These are phyloP conservation scores for Caenorhabditis sp. DNA, from an alignment of 2,888 invertebrate species.

Conservation along the genomic window DNA sequence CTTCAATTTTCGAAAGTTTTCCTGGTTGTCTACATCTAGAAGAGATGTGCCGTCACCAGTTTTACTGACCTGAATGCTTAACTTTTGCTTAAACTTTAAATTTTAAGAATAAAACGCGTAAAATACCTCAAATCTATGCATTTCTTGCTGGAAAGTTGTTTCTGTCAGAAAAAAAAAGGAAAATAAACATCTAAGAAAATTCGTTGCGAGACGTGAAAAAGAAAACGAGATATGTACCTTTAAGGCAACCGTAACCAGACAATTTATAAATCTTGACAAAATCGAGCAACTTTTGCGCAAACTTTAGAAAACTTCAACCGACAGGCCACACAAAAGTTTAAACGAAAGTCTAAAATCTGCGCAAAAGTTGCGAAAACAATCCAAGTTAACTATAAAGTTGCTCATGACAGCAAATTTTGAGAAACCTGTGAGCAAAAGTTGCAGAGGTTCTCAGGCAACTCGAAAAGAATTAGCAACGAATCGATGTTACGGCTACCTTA, in stretches of 20 bases:
- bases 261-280: not conserved
- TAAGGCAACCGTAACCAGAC: slow-evolving; percentile 4
- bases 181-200: not conserved
- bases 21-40: not conserved
- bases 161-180: not conserved
- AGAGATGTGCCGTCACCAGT: slow-evolving; percentile 12
- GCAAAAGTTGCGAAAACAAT: too few species aligned
- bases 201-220: not conserved
- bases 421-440: too few species aligned
- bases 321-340: too few species aligned
- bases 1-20: slow-evolving; percentile 29
- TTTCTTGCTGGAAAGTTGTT: not conserved
- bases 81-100: not conserved
- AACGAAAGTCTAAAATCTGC: too few species aligned
- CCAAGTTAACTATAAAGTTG: too few species aligned
- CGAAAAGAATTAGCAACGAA: too few species aligned
- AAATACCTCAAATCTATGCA: slow-evolving; percentile 33
- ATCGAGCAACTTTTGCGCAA: not conserved
- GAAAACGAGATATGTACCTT: slow-evolving; percentile 9
- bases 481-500: too few species aligned
- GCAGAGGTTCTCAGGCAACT: too few species aligned
- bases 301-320: too few species aligned
- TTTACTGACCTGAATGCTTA: slow-evolving; percentile 45
- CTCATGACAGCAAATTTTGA: too few species aligned
- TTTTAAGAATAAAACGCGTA: not conserved